A percentile compares a stretch with the other conserved stretches of the same genome.
Conservation (phyloP, 1,140 invertebrate genomes). For the Drosophila nebulosa region DNA sequence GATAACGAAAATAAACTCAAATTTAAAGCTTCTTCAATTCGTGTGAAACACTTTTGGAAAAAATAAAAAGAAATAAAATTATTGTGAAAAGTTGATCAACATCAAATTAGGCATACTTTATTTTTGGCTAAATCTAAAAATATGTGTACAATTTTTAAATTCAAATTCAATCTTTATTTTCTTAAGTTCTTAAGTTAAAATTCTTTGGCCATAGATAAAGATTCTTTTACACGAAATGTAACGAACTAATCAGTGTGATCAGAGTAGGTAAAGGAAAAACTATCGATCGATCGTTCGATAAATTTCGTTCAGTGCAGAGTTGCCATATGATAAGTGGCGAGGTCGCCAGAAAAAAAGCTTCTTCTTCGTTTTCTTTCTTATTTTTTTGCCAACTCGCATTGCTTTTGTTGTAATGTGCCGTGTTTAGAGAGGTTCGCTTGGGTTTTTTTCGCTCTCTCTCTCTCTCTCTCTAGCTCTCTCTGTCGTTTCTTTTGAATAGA, state of each 20-base stretch:
- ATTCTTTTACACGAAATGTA: slow-evolving; percentile 39
- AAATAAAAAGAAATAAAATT: too few species aligned
- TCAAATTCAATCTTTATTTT: too few species aligned
- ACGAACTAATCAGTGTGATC: too few species aligned
- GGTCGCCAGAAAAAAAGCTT: slow-evolving; percentile 14
- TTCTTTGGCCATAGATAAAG: too few species aligned
- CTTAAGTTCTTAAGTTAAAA: too few species aligned
- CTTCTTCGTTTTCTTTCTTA: not conserved
- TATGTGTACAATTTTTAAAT: too few species aligned
- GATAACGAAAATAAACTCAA: too few species aligned
- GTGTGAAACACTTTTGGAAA: too few species aligned
- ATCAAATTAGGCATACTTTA: too few species aligned
- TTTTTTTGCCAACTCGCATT: slow-evolving; percentile 11
- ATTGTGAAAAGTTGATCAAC: too few species aligned
- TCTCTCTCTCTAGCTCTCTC: not conserved
- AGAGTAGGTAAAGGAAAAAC: slow-evolving; percentile 17
- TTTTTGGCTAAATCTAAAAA: too few species aligned
- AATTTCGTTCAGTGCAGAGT: slow-evolving; percentile 12
- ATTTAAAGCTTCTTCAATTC: too few species aligned
- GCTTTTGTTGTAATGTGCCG: slow-evolving; percentile 46
- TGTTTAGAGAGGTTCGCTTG: slow-evolving; percentile 65
- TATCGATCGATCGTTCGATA: not conserved
- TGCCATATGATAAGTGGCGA: slow-evolving; percentile 42
- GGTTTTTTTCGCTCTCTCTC: not conserved
- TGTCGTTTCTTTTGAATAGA: slow-evolving; percentile 44